Evolutionary conservation across 2,888 invertebrate species (phyloP), one percentile per base, ranked within the genome.

Genomic region (Prenolepis imparis): DNA sequence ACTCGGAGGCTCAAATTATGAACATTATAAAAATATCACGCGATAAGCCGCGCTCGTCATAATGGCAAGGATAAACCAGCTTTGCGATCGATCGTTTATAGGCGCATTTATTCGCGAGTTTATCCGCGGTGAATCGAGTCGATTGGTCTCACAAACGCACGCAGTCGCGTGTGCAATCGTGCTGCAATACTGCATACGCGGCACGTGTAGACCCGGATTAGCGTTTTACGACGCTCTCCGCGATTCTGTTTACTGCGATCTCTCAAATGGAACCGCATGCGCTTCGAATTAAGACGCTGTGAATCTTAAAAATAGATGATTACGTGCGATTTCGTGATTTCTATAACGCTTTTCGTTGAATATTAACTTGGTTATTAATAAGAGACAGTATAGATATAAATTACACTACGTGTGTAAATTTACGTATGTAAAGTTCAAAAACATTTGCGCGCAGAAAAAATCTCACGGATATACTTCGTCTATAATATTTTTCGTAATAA

Each of bases 141-240:
- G 57, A 68, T 68, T 36, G 32, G 41, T 44, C 57, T 57, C 28
- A n/a, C n/a, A 41, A n/a, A 55, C 55, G 48, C 48, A 48, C 48
- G 18, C 48, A 48, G 44, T 48, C 15, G 44, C 18, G 63, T 24
- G 44, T 48, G 28, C 48, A 67, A 21, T 48, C 48, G 41, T 57
- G 78, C 70, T 57, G 57, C 44, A 68, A 68, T 55, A 28, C 41
- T 36, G 52, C 66, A 66, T 77, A 78, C 55, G n/a, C 11, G n/a
- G 48, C 59, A 57, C 70, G 18, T 70, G 78, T 48, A 18, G 44
- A 36, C 59, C 59, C 32, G 78, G 36, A 78, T 78, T 78, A 70
- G 68, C 59, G 78, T 59, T 78, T 78, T 78, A 68, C 36, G 70
- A 36, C 44, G 32, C 36, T 24, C 70, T 78, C 55, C n/a, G 24